Conservation (phyloP, 2,888 invertebrate genomes). For the Melanchra persicariae region DNA sequence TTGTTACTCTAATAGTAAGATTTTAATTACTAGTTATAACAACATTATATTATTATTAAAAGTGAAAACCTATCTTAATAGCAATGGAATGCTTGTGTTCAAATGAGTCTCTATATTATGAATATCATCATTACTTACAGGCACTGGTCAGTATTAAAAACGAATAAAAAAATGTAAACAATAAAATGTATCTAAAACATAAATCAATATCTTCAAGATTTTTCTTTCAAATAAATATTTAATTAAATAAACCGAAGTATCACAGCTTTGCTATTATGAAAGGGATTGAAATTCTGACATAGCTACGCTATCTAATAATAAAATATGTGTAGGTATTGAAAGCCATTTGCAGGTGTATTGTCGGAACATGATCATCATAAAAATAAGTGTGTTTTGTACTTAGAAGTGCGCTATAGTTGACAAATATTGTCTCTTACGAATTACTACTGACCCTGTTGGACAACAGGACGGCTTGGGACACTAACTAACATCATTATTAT, state of each 20-base stretch:
- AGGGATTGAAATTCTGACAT: conserved; percentile 56
- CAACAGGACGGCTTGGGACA: conserved; percentile 60
- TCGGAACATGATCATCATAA: conserved; percentile 82
- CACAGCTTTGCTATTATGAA: conserved; percentile 82
- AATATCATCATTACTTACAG: conserved; percentile 89
- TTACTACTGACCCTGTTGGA: conserved; percentile 55
- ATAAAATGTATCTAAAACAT: conserved; percentile 64
- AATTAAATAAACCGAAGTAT: conserved; percentile 73
- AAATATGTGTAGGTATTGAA: conserved; percentile 62
- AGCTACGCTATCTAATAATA: conserved; percentile 47
- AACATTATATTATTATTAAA: conserved; percentile 70
- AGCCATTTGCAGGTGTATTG: conserved; percentile 75
- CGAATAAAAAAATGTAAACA: conserved; percentile 62
- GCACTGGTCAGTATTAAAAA: conserved; percentile 83
- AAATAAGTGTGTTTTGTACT: conserved; percentile 83
- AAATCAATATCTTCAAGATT: conserved; percentile 55
- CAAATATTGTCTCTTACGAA: conserved; percentile 72
- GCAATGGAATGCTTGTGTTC: conserved; percentile 67
- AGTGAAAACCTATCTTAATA: conserved; percentile 69
- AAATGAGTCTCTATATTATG: conserved; percentile 74
- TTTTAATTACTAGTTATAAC: conserved; percentile 70
- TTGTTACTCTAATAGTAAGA: conserved; percentile 75
- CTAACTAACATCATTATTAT: conserved; percentile 59
- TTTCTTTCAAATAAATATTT: conserved; percentile 47
- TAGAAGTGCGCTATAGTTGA: conserved; percentile 82